phyloP scores from a whole-genome alignment of 2,113 vertebrate genomes.

The Oreochromis spilurus region DNA sequence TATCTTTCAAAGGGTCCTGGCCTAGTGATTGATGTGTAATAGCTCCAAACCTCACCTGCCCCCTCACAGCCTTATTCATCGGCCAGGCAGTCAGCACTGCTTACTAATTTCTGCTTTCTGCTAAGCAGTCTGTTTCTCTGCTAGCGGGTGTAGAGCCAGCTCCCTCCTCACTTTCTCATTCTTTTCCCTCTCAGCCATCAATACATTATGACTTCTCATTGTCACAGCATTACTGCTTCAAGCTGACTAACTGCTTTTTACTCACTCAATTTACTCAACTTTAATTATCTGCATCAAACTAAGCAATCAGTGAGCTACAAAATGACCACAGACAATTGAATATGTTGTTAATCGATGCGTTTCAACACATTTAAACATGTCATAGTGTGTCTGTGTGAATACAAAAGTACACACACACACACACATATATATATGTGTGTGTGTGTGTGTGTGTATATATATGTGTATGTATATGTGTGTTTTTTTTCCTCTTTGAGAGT shows the following conservation, averaged over 20 bases:
- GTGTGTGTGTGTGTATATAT: neutral
- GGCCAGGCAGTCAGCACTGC: slow-evolving; percentile 18
- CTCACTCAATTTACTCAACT: slow-evolving; percentile 3
- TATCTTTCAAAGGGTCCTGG: slow-evolving; percentile 73
- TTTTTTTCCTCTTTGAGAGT: neutral
- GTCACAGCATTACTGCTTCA: slow-evolving; percentile 7
- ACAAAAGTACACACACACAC: neutral
- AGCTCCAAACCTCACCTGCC: slow-evolving; percentile 72
- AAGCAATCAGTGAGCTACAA: neutral
- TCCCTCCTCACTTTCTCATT: neutral
- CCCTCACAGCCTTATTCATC: slow-evolving; percentile 60
- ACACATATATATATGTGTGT: neutral
- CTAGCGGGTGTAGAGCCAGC: slow-evolving; percentile 8
- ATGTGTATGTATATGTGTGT: rapidly evolving
- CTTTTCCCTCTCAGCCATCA: slow-evolving; percentile 12
- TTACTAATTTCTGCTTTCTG: slow-evolving; percentile 18
- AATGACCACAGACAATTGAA: neutral
- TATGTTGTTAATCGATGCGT: neutral
- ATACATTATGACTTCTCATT: slow-evolving; percentile 38
- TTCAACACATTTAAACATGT: neutral
- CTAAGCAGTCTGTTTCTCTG: slow-evolving; percentile 54
- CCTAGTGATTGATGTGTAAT: slow-evolving; percentile 78
- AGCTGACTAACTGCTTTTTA: slow-evolving; percentile 5
- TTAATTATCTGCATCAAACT: neutral
- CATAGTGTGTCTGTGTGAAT: neutral